A percentile compares a stretch with the other conserved stretches of the same genome.
phyloP scores from a whole-genome alignment of 2,888 invertebrate genomes.

The Catocala sponsa region DNA sequence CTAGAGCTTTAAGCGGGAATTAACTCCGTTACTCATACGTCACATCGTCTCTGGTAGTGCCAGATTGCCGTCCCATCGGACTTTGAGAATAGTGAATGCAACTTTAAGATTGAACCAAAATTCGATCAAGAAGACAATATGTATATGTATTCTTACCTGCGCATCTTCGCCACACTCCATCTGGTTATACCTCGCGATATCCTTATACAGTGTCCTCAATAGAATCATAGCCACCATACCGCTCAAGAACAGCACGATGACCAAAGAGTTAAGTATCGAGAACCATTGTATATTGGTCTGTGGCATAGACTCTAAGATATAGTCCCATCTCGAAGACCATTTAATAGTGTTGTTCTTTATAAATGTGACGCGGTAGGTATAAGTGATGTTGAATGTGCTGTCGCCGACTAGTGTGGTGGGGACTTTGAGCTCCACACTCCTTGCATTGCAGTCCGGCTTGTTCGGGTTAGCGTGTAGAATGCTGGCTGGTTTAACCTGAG shows the following conservation, averaged over 20 bases:
- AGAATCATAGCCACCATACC: constrained; percentile 99
- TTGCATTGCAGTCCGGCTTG: constrained; percentile 82
- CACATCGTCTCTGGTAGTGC: too few species aligned
- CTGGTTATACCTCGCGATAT: constrained; percentile 99
- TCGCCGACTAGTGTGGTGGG: constrained; percentile 84
- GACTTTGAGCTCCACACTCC: constrained; percentile 91
- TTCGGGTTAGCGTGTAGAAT: constrained; percentile 84
- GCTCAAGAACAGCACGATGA: constrained; percentile 98
- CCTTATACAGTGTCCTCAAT: constrained; percentile 98
- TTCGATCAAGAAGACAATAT: too few species aligned
- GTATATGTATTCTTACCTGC: constrained; percentile 91
- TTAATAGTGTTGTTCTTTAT: constrained; percentile 94
- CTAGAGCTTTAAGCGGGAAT: too few species aligned
- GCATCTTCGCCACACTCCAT: constrained; percentile 96
- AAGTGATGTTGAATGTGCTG: constrained; percentile 90
- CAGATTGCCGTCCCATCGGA: too few species aligned
- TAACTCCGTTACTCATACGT: too few species aligned
- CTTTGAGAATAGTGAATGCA: too few species aligned
- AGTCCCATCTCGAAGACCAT: constrained; percentile 99
- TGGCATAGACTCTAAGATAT: constrained; percentile 99
- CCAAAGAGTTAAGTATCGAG: constrained; percentile 98
- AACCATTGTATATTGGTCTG: constrained; percentile 99
- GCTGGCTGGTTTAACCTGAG: constrained; percentile 86
- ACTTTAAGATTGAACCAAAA: too few species aligned
- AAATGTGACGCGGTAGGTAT: constrained; percentile 96